Conservation (phyloP, 2,888 invertebrate species). For the Andrena bicolor region DNA sequence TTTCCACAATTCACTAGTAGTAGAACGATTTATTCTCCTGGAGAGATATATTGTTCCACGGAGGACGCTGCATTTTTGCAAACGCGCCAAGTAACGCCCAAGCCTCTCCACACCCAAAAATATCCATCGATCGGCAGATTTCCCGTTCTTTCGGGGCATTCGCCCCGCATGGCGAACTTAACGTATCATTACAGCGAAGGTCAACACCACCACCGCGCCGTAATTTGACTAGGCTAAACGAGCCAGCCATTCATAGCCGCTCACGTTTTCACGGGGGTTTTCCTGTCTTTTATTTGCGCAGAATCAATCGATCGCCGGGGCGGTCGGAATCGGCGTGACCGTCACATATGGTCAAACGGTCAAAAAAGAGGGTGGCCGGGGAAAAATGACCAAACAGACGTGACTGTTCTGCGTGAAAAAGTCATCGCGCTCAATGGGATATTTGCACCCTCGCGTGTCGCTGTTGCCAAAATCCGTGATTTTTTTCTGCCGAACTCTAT, state of each 20-base stretch:
- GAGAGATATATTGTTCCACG: neutral
- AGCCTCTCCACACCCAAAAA: constrained; percentile 12
- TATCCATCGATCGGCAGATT: constrained; percentile 56
- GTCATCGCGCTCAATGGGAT: constrained; percentile 49
- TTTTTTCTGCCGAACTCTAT: constrained; percentile 35
- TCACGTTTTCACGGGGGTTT: constrained; percentile 63
- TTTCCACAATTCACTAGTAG: neutral
- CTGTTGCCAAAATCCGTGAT: constrained; percentile 60
- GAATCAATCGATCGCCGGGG: constrained; percentile 75
- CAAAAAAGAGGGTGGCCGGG: constrained; percentile 80
- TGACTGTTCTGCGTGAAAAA: constrained; percentile 62
- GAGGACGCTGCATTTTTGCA: neutral
- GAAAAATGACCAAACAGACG: constrained; percentile 80
- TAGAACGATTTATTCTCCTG: neutral
- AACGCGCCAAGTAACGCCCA: constrained; percentile 1
- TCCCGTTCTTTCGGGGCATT: constrained; percentile 59
- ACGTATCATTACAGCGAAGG: constrained; percentile 74
- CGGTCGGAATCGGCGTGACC: constrained; percentile 52
- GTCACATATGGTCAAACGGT: constrained; percentile 84
- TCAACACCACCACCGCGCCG: constrained; percentile 61
- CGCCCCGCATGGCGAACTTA: constrained; percentile 67
- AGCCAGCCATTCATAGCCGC: constrained; percentile 61
- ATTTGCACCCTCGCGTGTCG: constrained; percentile 56
- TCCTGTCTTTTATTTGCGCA: constrained; percentile 66
- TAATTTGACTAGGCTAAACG: constrained; percentile 77